A percentile compares a stretch with the other conserved stretches of the same genome.
phyloP scores from a whole-genome alignment of 2,797 vertebrate species.

The Rhinatrema bivittatum region DNA sequence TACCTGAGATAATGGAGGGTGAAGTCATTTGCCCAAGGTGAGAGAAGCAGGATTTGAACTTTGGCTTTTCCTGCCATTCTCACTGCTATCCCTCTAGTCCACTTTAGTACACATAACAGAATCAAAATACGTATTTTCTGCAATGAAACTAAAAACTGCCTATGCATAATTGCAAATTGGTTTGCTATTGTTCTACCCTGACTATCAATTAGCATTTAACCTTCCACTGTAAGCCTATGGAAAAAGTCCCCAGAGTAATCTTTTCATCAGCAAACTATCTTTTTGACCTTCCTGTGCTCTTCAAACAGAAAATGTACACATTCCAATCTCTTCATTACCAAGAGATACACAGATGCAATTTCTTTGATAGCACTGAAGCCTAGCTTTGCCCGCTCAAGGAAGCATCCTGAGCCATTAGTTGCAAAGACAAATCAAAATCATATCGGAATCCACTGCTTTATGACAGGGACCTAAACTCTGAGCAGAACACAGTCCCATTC shows the following conservation, averaged over 20 bases:
- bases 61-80: too few relatives aligned
- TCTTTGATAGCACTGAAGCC: too few relatives aligned
- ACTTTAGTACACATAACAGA: too few relatives aligned
- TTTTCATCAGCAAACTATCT: slow-evolving; percentile 50
- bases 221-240: slow-evolving; percentile 12
- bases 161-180: neutral
- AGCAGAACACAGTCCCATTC: slow-evolving; percentile 26
- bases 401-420: slow-evolving; percentile 24
- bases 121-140: slow-evolving; percentile 1
- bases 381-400: slow-evolving; percentile 3
- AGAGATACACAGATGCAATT: slow-evolving; percentile 22
- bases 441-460: slow-evolving; percentile 25
- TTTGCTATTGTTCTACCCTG: slow-evolving; percentile 14
- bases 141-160: neutral
- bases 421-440: slow-evolving; percentile 34
- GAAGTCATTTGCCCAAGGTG: too few relatives aligned
- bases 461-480: slow-evolving; percentile 40
- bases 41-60: too few relatives aligned
- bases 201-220: slow-evolving; percentile 22
- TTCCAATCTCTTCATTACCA: slow-evolving; percentile 20
- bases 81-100: too few relatives aligned
- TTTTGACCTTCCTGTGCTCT: slow-evolving; percentile 36
- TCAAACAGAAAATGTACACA: slow-evolving; percentile 31
- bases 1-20: too few relatives aligned
- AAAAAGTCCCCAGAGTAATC: slow-evolving; percentile 46